Evolutionary conservation across 2,113 vertebrate species (phyloP).

Genomic region (Lepidothrix coronata): DNA sequence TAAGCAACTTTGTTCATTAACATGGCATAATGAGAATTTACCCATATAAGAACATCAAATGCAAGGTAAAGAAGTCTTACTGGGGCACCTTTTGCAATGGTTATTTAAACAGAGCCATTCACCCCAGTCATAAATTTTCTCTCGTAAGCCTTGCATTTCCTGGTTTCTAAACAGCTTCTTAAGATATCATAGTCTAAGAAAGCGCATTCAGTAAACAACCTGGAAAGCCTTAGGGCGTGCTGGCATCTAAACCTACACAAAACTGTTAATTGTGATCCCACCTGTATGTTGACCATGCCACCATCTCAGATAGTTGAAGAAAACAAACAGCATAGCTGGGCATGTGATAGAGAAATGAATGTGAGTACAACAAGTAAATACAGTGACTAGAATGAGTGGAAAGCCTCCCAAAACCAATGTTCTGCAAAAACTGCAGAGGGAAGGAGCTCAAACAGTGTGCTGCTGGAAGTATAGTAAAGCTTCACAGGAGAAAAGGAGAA

Average conservation of each 20-base stretch:
- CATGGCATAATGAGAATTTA: not conserved
- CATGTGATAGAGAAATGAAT: not conserved
- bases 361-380: not conserved
- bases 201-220: not conserved
- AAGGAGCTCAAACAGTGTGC: not conserved
- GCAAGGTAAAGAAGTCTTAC: not conserved
- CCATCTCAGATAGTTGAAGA: not conserved
- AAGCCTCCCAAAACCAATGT: not conserved
- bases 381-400: not conserved
- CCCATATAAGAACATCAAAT: not conserved
- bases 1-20: not conserved
- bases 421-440: not conserved
- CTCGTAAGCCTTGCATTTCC: not conserved
- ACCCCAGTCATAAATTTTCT: not conserved
- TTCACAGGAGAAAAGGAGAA: not conserved
- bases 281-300: not conserved
- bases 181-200: not conserved
- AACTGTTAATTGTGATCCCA: not conserved
- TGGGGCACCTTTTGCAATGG: not conserved
- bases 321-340: not conserved
- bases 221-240: not conserved
- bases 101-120: not conserved
- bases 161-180: not conserved
- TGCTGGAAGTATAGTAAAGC: not conserved
- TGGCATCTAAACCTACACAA: not conserved